Conservation (phyloP, 1,140 invertebrate genomes). For the Neotoxoptera formosana region DNA sequence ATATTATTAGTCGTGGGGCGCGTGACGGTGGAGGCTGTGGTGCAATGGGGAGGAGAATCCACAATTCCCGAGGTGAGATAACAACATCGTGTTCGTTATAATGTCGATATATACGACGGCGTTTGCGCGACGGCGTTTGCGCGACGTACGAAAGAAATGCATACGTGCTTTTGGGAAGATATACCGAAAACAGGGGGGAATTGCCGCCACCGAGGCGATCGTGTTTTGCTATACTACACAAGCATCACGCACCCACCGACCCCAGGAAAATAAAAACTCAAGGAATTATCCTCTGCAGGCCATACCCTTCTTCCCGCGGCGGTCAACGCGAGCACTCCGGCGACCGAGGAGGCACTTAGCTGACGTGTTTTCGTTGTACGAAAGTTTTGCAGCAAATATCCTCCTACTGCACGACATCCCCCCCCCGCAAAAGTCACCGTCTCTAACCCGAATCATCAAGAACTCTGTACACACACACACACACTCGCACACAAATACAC, state of each 20-base stretch:
- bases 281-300: not conserved
- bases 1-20: not conserved
- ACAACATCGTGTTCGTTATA: not conserved
- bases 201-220: not conserved
- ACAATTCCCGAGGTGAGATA: not conserved
- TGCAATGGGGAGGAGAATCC: not conserved
- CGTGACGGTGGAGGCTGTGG: not conserved
- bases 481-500: not conserved
- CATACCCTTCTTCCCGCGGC: not conserved
- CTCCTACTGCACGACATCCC: no score
- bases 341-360: conserved; percentile 6
- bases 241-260: not conserved
- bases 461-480: not conserved
- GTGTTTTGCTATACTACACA: not conserved
- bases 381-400: conserved; percentile 27
- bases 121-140: not conserved
- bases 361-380: not conserved
- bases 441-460: conserved; percentile 41
- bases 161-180: no score
- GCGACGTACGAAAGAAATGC: not conserved
- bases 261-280: not conserved
- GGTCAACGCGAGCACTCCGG: not conserved
- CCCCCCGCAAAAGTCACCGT: not conserved
- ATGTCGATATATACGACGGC: not conserved
- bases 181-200: not conserved